phyloP scores from a whole-genome alignment of 2,888 invertebrate species.

The Heteropelma amictum region DNA sequence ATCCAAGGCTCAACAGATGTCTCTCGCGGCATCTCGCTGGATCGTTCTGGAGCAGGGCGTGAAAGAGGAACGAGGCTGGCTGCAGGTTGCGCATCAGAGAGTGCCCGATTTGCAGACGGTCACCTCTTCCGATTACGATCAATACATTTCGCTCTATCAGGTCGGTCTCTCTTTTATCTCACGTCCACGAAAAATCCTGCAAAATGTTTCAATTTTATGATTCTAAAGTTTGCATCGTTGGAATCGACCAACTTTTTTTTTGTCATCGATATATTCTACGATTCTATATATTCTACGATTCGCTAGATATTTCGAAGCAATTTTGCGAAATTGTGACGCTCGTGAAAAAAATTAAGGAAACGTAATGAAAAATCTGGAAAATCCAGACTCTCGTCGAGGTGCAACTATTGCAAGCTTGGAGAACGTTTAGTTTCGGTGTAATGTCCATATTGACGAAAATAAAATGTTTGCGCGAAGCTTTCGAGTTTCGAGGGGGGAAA shows the following conservation, averaged over 20 bases:
- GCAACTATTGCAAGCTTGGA: too few relatives aligned
- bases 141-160: constrained; percentile 89
- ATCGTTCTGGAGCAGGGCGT: constrained; percentile 88
- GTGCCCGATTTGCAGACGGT: constrained; percentile 90
- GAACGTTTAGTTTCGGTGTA: too few relatives aligned
- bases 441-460: too few relatives aligned
- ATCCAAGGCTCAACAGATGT: constrained; percentile 89
- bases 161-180: constrained; percentile 62
- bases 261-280: too few relatives aligned
- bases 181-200: neutral
- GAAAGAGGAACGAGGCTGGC: constrained; percentile 90
- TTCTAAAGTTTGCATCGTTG: neutral
- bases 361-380: too few relatives aligned
- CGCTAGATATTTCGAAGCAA: neutral
- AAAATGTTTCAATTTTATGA: neutral
- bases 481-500: too few relatives aligned
- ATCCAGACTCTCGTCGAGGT: too few relatives aligned
- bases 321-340: neutral
- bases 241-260: too few relatives aligned
- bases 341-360: too few relatives aligned
- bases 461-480: too few relatives aligned
- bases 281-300: neutral
- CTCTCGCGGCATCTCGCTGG: constrained; percentile 91
- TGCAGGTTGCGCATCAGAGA: constrained; percentile 90
- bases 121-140: constrained; percentile 90